phyloP scores from a whole-genome alignment of 2,113 vertebrate species.

The Corythaixoides concolor region DNA sequence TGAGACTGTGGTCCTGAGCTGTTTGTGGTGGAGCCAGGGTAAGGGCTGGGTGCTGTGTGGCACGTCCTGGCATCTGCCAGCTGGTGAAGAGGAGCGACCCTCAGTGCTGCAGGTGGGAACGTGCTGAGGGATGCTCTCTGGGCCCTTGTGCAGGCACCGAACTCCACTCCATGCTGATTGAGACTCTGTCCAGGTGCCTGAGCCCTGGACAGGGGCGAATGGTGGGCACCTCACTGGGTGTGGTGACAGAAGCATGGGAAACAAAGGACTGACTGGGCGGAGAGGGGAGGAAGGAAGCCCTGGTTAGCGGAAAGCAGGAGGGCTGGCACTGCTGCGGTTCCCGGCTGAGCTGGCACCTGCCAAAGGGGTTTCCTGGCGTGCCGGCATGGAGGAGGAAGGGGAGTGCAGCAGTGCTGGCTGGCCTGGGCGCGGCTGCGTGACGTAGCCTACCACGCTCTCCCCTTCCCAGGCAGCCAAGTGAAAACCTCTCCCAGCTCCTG shows the following conservation, averaged over 20 bases:
- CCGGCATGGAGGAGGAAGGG: fast-evolving
- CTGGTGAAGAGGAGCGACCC: not conserved
- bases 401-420: not conserved
- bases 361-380: not conserved
- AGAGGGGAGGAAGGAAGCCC: slow-evolving; percentile 34
- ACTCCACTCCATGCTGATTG: fast-evolving
- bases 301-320: not conserved
- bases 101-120: not conserved
- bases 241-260: not conserved
- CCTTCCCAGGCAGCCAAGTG: not conserved
- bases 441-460: not conserved
- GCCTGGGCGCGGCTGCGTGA: not conserved
- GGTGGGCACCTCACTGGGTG: not conserved
- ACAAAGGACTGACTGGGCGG: slow-evolving; percentile 1
- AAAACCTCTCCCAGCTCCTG: not conserved
- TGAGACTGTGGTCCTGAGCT: not conserved
- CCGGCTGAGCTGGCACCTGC: slow-evolving; percentile 6
- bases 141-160: not conserved
- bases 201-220: not conserved
- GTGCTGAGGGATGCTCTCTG: not conserved
- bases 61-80: not conserved
- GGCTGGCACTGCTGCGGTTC: not conserved
- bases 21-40: not conserved
- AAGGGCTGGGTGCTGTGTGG: not conserved
- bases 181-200: not conserved